Conservation (phyloP, 2,113 vertebrate species). For the Crotalus viridis region DNA sequence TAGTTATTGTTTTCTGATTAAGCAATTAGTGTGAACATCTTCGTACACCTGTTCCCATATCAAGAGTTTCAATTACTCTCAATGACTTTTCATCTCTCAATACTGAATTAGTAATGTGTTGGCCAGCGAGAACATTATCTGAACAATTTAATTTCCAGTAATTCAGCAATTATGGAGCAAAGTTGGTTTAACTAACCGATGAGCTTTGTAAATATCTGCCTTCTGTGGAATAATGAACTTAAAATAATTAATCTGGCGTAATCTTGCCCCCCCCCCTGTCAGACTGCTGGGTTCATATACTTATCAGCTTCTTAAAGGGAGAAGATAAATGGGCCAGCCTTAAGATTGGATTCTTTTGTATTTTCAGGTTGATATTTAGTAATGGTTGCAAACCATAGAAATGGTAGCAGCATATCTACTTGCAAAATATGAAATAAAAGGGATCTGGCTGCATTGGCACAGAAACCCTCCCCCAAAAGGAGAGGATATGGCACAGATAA, state of each 20-base stretch:
- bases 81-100: conserved; percentile 62
- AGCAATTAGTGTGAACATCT: conserved; percentile 78
- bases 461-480: background rate
- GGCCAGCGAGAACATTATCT: conserved; percentile 51
- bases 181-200: conserved; percentile 60
- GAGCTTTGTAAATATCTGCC: conserved; percentile 40
- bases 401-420: background rate
- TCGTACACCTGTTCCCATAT: conserved; percentile 74
- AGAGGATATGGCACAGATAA: background rate
- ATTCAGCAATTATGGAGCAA: conserved; percentile 50
- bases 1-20: conserved; percentile 83
- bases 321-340: background rate
- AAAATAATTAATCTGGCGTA: background rate
- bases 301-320: background rate
- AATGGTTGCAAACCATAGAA: background rate
- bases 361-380: background rate
- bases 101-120: conserved; percentile 53
- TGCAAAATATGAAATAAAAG: background rate
- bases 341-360: background rate
- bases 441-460: background rate
- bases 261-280: background rate
- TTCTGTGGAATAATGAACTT: conserved; percentile 39
- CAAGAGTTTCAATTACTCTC: conserved; percentile 65
- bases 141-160: conserved; percentile 49
- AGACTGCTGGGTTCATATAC: background rate